phyloP scores from a whole-genome alignment of 2,797 vertebrate genomes.

The Scarus forsteni region DNA sequence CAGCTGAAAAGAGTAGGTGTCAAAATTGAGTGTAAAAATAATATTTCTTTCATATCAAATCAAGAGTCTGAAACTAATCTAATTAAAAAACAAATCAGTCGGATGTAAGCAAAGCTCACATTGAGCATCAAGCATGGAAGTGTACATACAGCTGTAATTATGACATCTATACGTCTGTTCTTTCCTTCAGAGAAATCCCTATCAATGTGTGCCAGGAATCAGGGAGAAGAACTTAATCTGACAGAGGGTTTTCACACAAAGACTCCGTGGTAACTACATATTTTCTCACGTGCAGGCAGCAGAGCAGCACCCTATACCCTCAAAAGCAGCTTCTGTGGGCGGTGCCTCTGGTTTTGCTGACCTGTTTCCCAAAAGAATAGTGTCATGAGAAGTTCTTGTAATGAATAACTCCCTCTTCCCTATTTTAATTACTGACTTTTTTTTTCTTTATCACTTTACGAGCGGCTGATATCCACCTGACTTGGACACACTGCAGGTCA shows the following conservation, averaged over 20 bases:
- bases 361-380: not conserved
- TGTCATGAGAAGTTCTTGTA: not conserved
- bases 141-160: too few relatives aligned
- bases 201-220: conserved; percentile 8
- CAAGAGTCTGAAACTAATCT: too few relatives aligned
- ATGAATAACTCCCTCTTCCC: not conserved
- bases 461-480: conserved; percentile 73
- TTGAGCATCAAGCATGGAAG: too few relatives aligned
- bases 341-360: conserved; percentile 12
- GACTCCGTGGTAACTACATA: not conserved
- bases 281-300: not conserved
- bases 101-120: too few relatives aligned
- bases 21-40: too few relatives aligned
- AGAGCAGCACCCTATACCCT: not conserved
- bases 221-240: not conserved
- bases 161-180: not conserved
- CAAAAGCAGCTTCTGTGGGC: not conserved
- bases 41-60: too few relatives aligned
- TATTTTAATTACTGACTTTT: conserved; percentile 34
- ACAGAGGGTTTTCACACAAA: not conserved
- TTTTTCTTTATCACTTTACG: conserved; percentile 25
- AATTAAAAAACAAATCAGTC: too few relatives aligned
- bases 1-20: too few relatives aligned
- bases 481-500: conserved; percentile 40
- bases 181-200: not conserved